Conservation (phyloP, 2,113 vertebrate species). For the Leptodactylus fuscus region DNA sequence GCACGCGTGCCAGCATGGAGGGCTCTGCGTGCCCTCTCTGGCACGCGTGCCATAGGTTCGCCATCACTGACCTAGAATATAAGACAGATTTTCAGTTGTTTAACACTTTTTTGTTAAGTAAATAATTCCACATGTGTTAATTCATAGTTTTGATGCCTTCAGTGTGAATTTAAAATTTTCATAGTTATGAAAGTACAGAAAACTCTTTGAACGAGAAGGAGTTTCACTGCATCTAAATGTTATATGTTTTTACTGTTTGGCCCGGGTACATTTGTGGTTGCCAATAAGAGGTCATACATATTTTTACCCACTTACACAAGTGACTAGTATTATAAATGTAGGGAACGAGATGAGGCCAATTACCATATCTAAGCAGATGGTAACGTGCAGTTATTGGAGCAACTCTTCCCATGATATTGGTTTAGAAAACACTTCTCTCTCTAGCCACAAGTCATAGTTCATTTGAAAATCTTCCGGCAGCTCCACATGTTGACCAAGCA, state of each 20-base stretch:
- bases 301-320: not conserved
- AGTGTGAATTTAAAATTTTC: no score
- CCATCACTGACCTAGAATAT: no score
- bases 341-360: not conserved
- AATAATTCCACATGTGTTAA: no score
- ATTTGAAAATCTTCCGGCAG: conserved; percentile 96
- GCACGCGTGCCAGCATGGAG: no score
- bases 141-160: no score
- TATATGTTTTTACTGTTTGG: not conserved
- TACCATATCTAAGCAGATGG: not conserved
- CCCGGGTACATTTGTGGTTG: not conserved
- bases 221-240: no score
- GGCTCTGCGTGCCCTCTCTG: no score
- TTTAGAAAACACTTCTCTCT: conserved; percentile 97
- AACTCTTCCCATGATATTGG: conserved; percentile 98
- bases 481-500: conserved; percentile 92
- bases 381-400: conserved; percentile 80
- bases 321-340: conserved; percentile 1
- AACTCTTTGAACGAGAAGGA: no score
- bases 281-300: not conserved
- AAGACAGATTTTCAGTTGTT: no score
- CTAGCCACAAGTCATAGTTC: conserved; percentile 98
- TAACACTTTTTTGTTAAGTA: no score
- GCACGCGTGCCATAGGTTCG: no score
- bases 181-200: no score